Percentiles rank a stretch among this genome's conserved stretches.
phyloP scores from a whole-genome alignment of 2,113 vertebrate species.

The Corydoras maculifer region DNA sequence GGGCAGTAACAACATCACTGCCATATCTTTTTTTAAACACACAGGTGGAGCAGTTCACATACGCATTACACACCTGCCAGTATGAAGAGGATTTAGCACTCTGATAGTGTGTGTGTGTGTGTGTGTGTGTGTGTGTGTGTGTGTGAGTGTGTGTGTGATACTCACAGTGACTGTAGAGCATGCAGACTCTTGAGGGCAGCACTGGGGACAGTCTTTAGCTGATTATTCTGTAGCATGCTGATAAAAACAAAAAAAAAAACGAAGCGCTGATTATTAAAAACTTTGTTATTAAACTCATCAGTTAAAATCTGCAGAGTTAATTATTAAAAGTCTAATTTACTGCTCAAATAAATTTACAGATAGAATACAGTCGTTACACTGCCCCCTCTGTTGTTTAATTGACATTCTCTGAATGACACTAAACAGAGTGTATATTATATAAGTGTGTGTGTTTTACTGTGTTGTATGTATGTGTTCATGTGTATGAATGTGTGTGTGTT shows the following conservation, averaged over 20 bases:
- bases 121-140: constrained; percentile 11
- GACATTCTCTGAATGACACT: too few species aligned
- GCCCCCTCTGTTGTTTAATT: too few species aligned
- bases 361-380: too few species aligned
- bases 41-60: constrained; percentile 46
- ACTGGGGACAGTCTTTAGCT: constrained; percentile 88
- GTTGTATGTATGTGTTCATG: too few species aligned
- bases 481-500: too few species aligned
- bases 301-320: too few species aligned
- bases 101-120: neutral
- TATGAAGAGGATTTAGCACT: neutral
- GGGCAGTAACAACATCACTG: constrained; percentile 50
- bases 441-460: too few species aligned
- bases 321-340: too few species aligned
- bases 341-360: too few species aligned
- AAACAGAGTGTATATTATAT: too few species aligned
- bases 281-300: too few species aligned
- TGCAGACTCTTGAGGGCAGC: constrained; percentile 82
- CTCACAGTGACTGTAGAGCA: constrained; percentile 90
- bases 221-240: constrained; percentile 95
- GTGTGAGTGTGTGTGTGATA: constrained; percentile 1
- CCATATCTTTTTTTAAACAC: constrained; percentile 48
- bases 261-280: too few species aligned
- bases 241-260: constrained; percentile 8
- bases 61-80: constrained; percentile 23